phyloP scores from a whole-genome alignment of 1,140 invertebrate species.

The Oncopeltus fasciatus region DNA sequence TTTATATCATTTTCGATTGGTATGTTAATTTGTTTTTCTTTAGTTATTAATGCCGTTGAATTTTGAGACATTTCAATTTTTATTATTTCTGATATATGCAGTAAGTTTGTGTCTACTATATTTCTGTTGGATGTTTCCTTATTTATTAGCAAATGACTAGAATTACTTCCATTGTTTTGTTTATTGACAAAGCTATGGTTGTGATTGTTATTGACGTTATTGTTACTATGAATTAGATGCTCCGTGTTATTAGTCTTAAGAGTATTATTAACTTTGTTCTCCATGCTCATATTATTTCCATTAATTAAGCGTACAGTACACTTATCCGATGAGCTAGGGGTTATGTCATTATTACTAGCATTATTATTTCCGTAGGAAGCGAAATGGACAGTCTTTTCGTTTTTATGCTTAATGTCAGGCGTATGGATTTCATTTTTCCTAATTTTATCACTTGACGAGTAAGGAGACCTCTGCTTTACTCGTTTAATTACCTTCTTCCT shows the following conservation, averaged over 20 bases:
- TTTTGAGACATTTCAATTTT: slow-evolving; percentile 17
- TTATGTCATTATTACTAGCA: background rate
- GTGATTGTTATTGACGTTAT: background rate
- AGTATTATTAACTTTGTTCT: background rate
- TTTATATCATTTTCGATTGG: background rate
- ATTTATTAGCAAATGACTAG: background rate
- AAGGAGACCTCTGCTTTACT: background rate
- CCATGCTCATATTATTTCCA: background rate
- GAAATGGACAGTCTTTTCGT: background rate
- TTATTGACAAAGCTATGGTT: background rate
- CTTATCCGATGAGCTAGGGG: background rate
- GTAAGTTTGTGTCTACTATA: background rate
- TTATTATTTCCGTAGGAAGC: background rate
- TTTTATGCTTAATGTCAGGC: background rate
- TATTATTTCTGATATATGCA: slow-evolving; percentile 14
- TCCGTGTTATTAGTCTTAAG: too few species aligned
- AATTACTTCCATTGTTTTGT: background rate
- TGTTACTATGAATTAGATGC: slow-evolving; percentile 2
- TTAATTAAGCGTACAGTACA: background rate
- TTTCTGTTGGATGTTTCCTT: background rate
- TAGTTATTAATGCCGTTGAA: slow-evolving; percentile 11
- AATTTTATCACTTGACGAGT: background rate
- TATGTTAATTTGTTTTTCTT: slow-evolving; percentile 15
- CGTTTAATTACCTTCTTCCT: slow-evolving; percentile 5
- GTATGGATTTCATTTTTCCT: background rate